Conservation (phyloP, 2,797 vertebrate genomes). For the Sphaeramia orbicularis region DNA sequence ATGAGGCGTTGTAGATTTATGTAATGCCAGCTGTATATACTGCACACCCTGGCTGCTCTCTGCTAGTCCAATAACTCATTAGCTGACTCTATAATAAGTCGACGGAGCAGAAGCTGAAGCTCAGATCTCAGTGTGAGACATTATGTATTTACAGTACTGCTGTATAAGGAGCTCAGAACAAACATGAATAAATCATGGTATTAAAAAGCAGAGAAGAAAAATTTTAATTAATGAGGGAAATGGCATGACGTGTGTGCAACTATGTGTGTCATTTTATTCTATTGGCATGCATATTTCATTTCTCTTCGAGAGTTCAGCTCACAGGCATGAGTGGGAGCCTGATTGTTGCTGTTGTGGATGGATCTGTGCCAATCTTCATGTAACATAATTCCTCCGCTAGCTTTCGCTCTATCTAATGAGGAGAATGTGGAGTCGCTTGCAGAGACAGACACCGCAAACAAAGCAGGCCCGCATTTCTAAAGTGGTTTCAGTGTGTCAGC, state of each 20-base stretch:
- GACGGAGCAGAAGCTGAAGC: conserved; percentile 17
- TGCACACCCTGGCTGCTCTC: conserved; percentile 27
- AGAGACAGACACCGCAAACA: conserved; percentile 40
- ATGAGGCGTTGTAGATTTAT: conserved; percentile 47
- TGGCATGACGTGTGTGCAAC: not conserved
- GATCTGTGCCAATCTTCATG: conserved; percentile 57
- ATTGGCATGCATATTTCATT: conserved; percentile 37
- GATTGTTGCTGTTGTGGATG: conserved; percentile 3
- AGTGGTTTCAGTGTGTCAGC: conserved; percentile 27
- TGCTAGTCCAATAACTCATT: conserved; percentile 68
- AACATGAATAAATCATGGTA: conserved; percentile 65
- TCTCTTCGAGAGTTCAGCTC: conserved; percentile 34
- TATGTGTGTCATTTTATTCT: conserved; percentile 13
- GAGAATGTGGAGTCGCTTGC: conserved; percentile 12
- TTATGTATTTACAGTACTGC: conserved; percentile 55
- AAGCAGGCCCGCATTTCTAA: conserved; percentile 25
- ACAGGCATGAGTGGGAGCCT: conserved; percentile 28
- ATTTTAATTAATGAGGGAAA: conserved; percentile 35
- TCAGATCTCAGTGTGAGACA: conserved; percentile 52
- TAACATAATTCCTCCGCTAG: conserved; percentile 37
- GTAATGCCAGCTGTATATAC: conserved; percentile 35
- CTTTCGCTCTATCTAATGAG: conserved; percentile 48
- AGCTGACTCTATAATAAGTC: conserved; percentile 54
- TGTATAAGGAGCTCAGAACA: conserved; percentile 47
- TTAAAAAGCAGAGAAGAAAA: conserved; percentile 52